Conservation (phyloP, 2,888 invertebrate genomes). For the Cryptus armator region DNA sequence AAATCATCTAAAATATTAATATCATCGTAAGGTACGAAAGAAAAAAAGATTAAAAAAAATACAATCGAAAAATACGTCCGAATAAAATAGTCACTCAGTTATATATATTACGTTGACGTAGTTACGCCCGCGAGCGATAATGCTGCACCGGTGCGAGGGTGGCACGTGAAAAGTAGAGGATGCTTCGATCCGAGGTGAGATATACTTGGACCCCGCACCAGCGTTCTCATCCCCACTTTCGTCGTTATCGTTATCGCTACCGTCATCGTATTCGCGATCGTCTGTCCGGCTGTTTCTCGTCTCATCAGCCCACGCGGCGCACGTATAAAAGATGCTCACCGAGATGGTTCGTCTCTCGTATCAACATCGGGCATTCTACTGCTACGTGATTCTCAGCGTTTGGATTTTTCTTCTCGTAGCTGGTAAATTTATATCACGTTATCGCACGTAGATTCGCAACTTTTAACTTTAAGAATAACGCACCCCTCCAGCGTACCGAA, state of each 20-base stretch:
- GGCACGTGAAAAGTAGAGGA: constrained; percentile 68
- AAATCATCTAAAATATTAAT: not conserved
- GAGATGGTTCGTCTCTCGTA: constrained; percentile 88
- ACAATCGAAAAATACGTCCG: not conserved
- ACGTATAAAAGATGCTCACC: constrained; percentile 82
- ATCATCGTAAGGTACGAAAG: not conserved
- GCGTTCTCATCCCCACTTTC: constrained; percentile 55
- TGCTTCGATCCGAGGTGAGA: constrained; percentile 64
- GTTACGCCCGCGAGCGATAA: constrained; percentile 46
- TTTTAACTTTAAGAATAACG: not conserved
- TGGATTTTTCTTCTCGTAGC: constrained; percentile 93
- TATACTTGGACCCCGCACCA: constrained; percentile 53
- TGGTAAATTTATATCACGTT: constrained; percentile 85
- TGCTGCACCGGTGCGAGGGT: constrained; percentile 56
- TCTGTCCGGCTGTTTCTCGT: not conserved
- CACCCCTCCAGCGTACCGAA: not conserved
- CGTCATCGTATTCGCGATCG: constrained; percentile 52
- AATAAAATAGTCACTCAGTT: not conserved
- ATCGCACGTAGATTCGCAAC: not conserved
- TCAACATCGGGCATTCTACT: constrained; percentile 93
- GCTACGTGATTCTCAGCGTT: constrained; percentile 92
- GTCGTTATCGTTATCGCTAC: constrained; percentile 61
- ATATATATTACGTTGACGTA: not conserved
- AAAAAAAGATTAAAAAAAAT: no score
- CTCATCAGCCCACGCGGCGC: constrained; percentile 34